Base-by-base conservation (phyloP, 2,888 invertebrate species). In the Dysmachus trigonus region DNA sequence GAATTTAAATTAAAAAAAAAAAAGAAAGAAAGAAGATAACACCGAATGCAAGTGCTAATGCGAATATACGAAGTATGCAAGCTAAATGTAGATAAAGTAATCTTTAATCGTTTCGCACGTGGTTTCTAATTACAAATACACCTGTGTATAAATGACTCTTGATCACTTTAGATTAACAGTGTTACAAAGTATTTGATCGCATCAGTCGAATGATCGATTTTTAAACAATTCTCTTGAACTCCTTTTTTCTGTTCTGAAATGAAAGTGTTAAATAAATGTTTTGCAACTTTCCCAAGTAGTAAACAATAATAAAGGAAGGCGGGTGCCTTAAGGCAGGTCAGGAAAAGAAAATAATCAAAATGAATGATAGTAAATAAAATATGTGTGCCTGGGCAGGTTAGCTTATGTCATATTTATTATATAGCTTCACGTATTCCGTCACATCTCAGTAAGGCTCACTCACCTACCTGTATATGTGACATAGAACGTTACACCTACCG, bases 381-480 rank as follows among this genome's bases (percentile, higher is more conserved):
- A 30, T 79, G 3, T 79, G 3, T 76, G 41, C 76, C 18, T 38
- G 76, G 38, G 38, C 76, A 76, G 76, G 76, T 76, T 18, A 38
- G 18, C n/a, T 73, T 73, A 33, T 73, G 31, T 73, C 31, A 73
- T n/a, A 18, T 73, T 73, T 73, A 33, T 27, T 62, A 81, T 81
- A 53, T 62, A 81, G 33, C 33, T 33, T 15, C 30, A 73, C 1
- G 10, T n/a, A 73, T 81, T 81, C 53, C 22, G 22, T 62, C 31
- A 33, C 81, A 53, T 31, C n/a, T 53, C 53, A 33, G 33, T 51
- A 81, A 81, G 53, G 31, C 62, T 81, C 35, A 81, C 62, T 81
- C 35, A 81, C 22, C 53, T 81, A 33, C 53, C 81, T 81, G 81
- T 53, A n/a, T 81, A 81, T 53, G 81, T 81, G 15, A 53, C 13